These are phyloP conservation scores for Mantis religiosa DNA, from an alignment of 2,888 invertebrate species.

Conservation along the genomic window DNA sequence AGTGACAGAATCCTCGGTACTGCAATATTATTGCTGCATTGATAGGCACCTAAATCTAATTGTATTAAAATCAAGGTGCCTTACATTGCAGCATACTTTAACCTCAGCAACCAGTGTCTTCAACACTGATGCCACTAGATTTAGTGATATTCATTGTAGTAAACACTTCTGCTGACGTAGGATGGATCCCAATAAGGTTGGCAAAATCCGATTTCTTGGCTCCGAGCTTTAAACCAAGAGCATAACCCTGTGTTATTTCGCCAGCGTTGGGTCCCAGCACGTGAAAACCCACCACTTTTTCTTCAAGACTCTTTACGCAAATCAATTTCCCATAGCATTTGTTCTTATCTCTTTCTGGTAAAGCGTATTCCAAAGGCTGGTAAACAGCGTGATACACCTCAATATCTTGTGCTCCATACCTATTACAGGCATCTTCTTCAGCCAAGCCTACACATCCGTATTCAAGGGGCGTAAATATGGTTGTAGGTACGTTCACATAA, in stretches of 20 bases:
- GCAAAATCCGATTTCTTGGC: slow-evolving; percentile 54
- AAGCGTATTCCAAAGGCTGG: slow-evolving; percentile 53
- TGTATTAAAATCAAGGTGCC: not conserved
- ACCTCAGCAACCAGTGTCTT: slow-evolving; percentile 54
- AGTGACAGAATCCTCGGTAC: not conserved
- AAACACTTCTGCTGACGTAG: slow-evolving; percentile 56
- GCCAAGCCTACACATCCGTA: slow-evolving; percentile 55
- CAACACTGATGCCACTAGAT: slow-evolving; percentile 46
- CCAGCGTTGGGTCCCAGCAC: slow-evolving; percentile 57
- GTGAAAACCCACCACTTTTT: slow-evolving; percentile 53
- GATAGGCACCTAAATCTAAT: not conserved
- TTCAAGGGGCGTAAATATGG: slow-evolving; percentile 60
- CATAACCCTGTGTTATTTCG: slow-evolving; percentile 59
- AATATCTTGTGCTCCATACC: slow-evolving; percentile 48
- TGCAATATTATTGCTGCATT: not conserved
- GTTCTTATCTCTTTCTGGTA: slow-evolving; percentile 48
- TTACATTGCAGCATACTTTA: slow-evolving; percentile 38
- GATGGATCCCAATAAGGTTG: slow-evolving; percentile 56
- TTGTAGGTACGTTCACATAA: slow-evolving; percentile 54
- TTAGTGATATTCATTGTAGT: slow-evolving; percentile 50
- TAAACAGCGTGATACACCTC: slow-evolving; percentile 55
- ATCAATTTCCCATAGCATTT: slow-evolving; percentile 56
- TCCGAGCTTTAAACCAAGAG: slow-evolving; percentile 51
- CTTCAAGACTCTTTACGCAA: slow-evolving; percentile 46
- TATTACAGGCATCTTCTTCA: slow-evolving; percentile 51